These are phyloP conservation scores for Campaea margaritaria DNA, from an alignment of 2,888 invertebrate genomes.

Conservation along the genomic window DNA sequence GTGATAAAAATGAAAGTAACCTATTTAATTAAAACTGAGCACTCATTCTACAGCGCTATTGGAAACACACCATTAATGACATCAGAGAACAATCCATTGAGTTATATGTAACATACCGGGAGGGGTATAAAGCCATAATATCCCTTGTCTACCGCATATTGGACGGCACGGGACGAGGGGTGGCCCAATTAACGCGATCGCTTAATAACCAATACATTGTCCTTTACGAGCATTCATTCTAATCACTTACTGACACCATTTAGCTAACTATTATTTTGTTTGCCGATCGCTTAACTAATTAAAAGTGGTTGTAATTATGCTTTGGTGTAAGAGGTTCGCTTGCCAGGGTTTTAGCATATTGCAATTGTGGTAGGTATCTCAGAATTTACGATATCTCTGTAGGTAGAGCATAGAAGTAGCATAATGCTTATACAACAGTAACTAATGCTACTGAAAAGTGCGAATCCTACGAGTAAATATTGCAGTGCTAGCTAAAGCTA, in stretches of 20 bases:
- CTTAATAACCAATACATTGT: conserved; percentile 63
- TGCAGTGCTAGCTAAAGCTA: too few species aligned
- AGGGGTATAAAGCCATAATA: conserved; percentile 42
- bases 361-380: neutral
- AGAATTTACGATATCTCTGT: neutral
- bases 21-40: conserved; percentile 23
- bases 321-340: neutral
- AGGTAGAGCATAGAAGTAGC: neutral
- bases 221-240: conserved; percentile 62
- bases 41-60: conserved; percentile 5
- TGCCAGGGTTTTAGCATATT: neutral
- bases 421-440: too few species aligned
- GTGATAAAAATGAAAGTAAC: neutral
- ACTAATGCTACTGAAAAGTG: too few species aligned
- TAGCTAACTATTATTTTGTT: conserved; percentile 34
- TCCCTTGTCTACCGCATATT: conserved; percentile 44
- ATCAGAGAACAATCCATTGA: conserved; percentile 26
- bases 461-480: too few species aligned
- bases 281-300: conserved; percentile 22
- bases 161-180: conserved; percentile 48
- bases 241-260: conserved; percentile 56
- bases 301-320: conserved; percentile 16
- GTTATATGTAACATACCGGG: conserved; percentile 15
- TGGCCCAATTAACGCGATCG: conserved; percentile 62
- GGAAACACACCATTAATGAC: conserved; percentile 27